Percentiles rank a stretch among this genome's conserved stretches.
Conservation (phyloP, 2,797 vertebrate species). For the Cuculus canorus region DNA sequence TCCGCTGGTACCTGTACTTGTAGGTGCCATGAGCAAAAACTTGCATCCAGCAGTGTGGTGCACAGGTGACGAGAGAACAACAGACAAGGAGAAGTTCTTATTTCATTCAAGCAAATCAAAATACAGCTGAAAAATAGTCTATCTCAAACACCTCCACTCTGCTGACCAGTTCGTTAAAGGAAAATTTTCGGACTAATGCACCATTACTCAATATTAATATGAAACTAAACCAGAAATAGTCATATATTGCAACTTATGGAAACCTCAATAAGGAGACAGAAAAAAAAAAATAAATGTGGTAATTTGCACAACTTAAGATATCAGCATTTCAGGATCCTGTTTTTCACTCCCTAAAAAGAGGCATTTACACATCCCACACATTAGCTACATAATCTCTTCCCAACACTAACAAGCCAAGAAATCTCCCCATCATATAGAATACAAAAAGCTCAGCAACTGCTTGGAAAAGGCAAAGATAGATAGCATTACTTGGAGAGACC, state of each 20-base stretch:
- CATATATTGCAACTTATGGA: neutral
- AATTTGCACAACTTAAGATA: neutral
- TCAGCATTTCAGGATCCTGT: neutral
- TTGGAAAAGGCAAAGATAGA: neutral
- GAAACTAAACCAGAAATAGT: neutral
- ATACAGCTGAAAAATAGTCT: neutral
- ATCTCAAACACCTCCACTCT: neutral
- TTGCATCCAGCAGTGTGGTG: neutral
- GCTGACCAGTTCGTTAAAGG: neutral
- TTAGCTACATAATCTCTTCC: neutral
- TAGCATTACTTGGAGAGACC: neutral
- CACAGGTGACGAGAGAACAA: neutral
- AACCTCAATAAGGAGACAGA: neutral
- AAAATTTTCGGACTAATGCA: neutral
- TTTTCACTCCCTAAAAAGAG: conserved; percentile 8
- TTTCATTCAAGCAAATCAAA: neutral
- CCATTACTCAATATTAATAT: neutral
- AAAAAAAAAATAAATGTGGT: neutral
- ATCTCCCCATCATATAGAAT: neutral
- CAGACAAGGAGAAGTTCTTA: neutral
- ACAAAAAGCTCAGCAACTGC: neutral
- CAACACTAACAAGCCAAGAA: neutral
- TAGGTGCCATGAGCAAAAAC: neutral
- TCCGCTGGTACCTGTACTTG: neutral
- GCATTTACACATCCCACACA: neutral